These are phyloP conservation scores for Carettochelys insculpta DNA, from an alignment of 2,113 vertebrate species.

Conservation along the genomic window DNA sequence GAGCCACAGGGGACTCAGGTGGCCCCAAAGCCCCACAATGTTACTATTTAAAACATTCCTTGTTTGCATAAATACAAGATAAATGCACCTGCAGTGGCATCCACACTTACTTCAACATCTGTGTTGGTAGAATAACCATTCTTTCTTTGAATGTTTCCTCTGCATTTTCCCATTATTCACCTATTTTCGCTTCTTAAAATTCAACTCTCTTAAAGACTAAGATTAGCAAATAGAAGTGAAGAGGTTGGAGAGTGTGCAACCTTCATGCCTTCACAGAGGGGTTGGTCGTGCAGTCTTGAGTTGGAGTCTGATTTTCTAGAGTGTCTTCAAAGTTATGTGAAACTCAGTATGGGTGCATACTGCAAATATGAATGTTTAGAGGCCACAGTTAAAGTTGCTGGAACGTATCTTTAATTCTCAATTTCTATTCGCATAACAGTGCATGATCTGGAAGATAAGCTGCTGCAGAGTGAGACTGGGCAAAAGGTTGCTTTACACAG, in stretches of 20 bases:
- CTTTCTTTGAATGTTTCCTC: not conserved
- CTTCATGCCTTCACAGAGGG: not conserved
- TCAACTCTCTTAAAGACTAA: not conserved
- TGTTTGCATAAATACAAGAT: too few relatives aligned
- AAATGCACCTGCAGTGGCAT: too few relatives aligned
- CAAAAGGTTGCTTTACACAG: conserved; percentile 85
- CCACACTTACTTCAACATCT: too few relatives aligned
- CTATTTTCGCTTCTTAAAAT: not conserved
- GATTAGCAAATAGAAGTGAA: not conserved
- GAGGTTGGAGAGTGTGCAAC: not conserved
- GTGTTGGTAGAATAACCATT: not conserved
- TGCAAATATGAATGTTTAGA: not conserved
- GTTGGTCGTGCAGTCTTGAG: not conserved
- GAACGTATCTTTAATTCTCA: not conserved
- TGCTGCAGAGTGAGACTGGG: conserved; percentile 83
- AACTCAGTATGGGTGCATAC: not conserved
- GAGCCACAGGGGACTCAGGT: too few relatives aligned
- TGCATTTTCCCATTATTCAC: not conserved
- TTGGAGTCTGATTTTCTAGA: not conserved
- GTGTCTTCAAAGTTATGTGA: not conserved
- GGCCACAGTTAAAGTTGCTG: not conserved
- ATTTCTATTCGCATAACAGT: conserved; percentile 72
- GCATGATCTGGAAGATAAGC: conserved; percentile 87
- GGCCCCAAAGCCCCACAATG: too few relatives aligned
- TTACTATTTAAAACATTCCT: too few relatives aligned